Base-by-base conservation (phyloP, 2,797 vertebrate genomes). In the Cynodonichthys magdalenae region DNA sequence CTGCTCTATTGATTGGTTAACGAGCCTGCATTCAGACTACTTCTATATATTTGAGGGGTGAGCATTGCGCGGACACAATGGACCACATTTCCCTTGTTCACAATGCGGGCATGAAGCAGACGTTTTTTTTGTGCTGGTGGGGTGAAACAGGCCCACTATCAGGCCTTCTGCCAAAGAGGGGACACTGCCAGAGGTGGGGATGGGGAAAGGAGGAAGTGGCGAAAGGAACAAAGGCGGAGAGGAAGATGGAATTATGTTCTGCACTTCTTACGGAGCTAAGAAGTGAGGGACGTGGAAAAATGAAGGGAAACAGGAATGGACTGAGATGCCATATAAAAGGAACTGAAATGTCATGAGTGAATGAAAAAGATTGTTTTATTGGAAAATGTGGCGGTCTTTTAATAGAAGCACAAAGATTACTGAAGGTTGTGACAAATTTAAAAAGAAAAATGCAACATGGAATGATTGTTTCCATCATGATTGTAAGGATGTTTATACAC, bases 1-100 rank as follows among this genome's bases (percentile, higher is more conserved):
- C 85, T 89, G 90, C 80, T 87, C 89, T 91, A 90, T 91, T 92
- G 91, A 92, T 92, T 89, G 84, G 87, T 87, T 91, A 92, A 91
- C 89, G 88, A 92, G 88, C 71, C 82, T 79, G 81, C 71, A 84
- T 91, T 92, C 90, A 89, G 85, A 67, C 81, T 84, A 86, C 84
- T 89, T 89, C 84, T 82, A 79, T 86, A 80, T 85, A 12, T 39
- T 39, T 63, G 80, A 88, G 81, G 85, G 77, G 69, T 10, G 82
- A 86, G 87, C 66, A 31, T 69, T 11, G 56, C 68, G 18, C 73
- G 57, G 80, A 86, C 88, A 92, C 91, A 92, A 90, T 90, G 79
- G 89, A 87, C 83, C 87, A 90, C 86, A 90, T 88, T 90, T 90
- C 81, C 81, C 80, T 75, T 10, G 79, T 77, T 87, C 84, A 90